Evolutionary conservation across 2,888 invertebrate species (phyloP), one percentile per base, ranked within the genome.

Genomic region (Coenonympha glycerion): DNA sequence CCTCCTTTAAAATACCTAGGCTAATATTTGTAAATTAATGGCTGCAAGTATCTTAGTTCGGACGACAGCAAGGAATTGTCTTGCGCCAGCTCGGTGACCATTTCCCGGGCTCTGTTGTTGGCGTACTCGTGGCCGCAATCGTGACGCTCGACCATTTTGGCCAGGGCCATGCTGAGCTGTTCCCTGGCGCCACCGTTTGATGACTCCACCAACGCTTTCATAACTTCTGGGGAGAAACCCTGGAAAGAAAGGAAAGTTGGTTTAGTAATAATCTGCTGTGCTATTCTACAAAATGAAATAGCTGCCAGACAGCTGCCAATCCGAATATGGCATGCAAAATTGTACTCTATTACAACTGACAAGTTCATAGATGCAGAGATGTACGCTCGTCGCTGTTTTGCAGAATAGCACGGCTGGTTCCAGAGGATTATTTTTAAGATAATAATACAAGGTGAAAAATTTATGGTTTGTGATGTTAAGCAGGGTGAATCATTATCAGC

Each of bases 91-190:
- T 91, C 91, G 0, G 63, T 71, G 0, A 91, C 70, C 65, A 91
- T 82, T 42, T 86, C 82, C 24, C 70, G 79, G 0, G 91, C 88
- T 1, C 89, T 86, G 54, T 82, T 87, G 61, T 89, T 87, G 1
- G 91, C 88, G 62, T 90, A 90, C 3, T 89, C 88, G 49, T 90
- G 89, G 1, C 79, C 87, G 16, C 90, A 88, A 68, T 92, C 91
- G 26, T 85, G 80, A 0, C 88, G 75, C 3, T 90, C 88, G 50
- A 90, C 66, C 71, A 91, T 86, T 67, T 89, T 90, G 34, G 85
- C 72, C 3, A 92, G 69, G 0, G 91, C 88, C 39, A 81, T 71
- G 53, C 83, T 81, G 39, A 92, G 75, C 61, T 92, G 92, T 1
- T 84, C 82, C 0, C 89, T 81, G 0, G 91, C 89, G 0, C 91